These are phyloP conservation scores for Harmothoe impar DNA, from an alignment of 2,888 invertebrate species.

Conservation along the genomic window DNA sequence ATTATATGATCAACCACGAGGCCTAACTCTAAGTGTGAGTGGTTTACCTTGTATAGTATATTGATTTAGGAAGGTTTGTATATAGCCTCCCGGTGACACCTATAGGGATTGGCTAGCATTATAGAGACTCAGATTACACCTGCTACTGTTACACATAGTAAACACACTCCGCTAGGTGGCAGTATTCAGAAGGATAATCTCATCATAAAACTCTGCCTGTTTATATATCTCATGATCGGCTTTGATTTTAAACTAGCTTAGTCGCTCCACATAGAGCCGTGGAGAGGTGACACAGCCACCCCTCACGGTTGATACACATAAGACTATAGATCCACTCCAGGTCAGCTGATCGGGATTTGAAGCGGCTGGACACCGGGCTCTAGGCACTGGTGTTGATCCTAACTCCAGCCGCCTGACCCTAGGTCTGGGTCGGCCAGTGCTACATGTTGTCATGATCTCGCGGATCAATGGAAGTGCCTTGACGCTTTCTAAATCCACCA, in stretches of 20 bases:
- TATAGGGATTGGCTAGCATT: background rate
- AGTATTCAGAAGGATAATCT: conserved; percentile 4
- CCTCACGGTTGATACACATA: background rate
- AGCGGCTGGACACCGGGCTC: background rate
- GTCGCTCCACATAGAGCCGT: background rate
- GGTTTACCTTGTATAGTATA: background rate
- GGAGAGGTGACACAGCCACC: background rate
- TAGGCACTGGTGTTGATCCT: background rate
- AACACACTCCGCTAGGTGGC: background rate
- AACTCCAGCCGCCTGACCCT: background rate
- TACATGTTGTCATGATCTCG: background rate
- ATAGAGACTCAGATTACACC: conserved; percentile 4
- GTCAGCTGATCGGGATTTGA: background rate
- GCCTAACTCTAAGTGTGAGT: too few species aligned
- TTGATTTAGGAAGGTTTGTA: background rate
- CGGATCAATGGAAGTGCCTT: background rate
- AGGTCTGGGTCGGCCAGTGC: background rate
- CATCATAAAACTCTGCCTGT: background rate
- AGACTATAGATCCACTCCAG: background rate
- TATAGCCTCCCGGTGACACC: background rate
- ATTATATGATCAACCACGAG: too few species aligned
- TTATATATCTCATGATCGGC: conserved; percentile 34
- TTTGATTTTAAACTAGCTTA: background rate
- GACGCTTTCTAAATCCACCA: background rate
- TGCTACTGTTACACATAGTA: background rate